Conservation (phyloP, 1,140 invertebrate genomes). For the Grapholita molesta region DNA sequence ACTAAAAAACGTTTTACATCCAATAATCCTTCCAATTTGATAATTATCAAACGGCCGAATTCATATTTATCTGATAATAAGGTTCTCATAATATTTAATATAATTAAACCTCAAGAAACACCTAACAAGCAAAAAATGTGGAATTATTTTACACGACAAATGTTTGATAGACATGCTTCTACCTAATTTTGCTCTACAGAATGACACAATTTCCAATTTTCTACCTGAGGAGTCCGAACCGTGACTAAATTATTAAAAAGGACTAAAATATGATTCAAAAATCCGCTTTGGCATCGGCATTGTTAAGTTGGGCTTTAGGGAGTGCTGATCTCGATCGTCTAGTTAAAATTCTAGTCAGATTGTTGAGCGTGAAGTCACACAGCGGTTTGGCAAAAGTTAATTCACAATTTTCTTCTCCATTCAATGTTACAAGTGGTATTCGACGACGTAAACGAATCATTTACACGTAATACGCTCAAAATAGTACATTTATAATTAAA, state of each 20-base stretch:
- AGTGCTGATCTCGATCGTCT: constrained; percentile 70
- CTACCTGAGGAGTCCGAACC: constrained; percentile 59
- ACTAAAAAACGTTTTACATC: too few relatives aligned
- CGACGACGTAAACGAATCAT: not conserved
- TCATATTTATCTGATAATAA: too few relatives aligned
- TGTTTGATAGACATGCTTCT: not conserved
- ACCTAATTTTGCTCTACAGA: constrained; percentile 38
- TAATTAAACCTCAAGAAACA: not conserved
- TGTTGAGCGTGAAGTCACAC: constrained; percentile 56
- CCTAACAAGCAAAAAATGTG: not conserved
- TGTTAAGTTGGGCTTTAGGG: constrained; percentile 56
- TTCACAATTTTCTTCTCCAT: constrained; percentile 54
- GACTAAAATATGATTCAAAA: constrained; percentile 68
- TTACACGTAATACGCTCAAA: not conserved
- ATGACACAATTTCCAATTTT: constrained; percentile 74
- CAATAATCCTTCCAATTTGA: too few relatives aligned
- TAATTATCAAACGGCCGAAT: too few relatives aligned
- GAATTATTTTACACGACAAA: not conserved
- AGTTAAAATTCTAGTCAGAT: constrained; percentile 70
- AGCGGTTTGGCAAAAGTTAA: constrained; percentile 58
- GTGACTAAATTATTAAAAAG: constrained; percentile 72
- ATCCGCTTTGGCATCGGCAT: constrained; percentile 61
- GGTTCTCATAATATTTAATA: too few relatives aligned
- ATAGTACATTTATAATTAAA: not conserved
- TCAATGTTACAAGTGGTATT: constrained; percentile 29